Conservation (phyloP, 53 echinoderm and acorn worm genomes). For the Crossaster papposus region DNA sequence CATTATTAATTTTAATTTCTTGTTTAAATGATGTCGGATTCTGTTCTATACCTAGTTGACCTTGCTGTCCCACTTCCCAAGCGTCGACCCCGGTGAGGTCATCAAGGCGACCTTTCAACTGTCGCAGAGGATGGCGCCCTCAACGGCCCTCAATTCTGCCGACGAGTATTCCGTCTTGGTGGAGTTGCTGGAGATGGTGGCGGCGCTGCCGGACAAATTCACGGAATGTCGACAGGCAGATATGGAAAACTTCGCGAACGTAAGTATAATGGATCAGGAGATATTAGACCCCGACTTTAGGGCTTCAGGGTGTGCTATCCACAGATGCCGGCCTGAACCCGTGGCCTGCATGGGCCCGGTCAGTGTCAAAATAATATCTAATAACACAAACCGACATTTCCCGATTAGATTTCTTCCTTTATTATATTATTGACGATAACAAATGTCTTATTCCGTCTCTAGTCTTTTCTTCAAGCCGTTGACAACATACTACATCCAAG, state of each 20-base stretch:
- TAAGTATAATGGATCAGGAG: not conserved
- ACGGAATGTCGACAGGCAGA: slow-evolving; percentile 30
- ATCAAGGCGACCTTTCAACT: slow-evolving; percentile 54
- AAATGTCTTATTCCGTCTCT: not conserved
- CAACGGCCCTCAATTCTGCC: slow-evolving; percentile 10
- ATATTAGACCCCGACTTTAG: too few species aligned
- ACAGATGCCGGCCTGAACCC: too few species aligned
- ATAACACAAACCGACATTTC: not conserved
- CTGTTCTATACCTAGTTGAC: slow-evolving; percentile 21
- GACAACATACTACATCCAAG: slow-evolving; percentile 51
- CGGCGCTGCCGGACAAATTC: slow-evolving; percentile 33
- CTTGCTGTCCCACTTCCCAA: slow-evolving; percentile 34
- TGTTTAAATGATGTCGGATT: not conserved
- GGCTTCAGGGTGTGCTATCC: too few species aligned
- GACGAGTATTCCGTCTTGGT: slow-evolving; percentile 25
- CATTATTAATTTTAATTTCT: too few species aligned
- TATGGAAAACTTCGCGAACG: slow-evolving; percentile 47
- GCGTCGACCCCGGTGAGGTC: slow-evolving; percentile 41
- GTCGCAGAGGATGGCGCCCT: slow-evolving; percentile 37
- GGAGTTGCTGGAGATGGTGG: slow-evolving; percentile 31
- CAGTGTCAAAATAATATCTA: too few species aligned
- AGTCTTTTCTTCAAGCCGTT: slow-evolving; percentile 57
- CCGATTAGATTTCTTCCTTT: not conserved
- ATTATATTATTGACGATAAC: not conserved
- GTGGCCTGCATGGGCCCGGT: too few species aligned